These are phyloP conservation scores for Euplagia quadripunctaria DNA, from an alignment of 2,888 invertebrate species.

Conservation along the genomic window DNA sequence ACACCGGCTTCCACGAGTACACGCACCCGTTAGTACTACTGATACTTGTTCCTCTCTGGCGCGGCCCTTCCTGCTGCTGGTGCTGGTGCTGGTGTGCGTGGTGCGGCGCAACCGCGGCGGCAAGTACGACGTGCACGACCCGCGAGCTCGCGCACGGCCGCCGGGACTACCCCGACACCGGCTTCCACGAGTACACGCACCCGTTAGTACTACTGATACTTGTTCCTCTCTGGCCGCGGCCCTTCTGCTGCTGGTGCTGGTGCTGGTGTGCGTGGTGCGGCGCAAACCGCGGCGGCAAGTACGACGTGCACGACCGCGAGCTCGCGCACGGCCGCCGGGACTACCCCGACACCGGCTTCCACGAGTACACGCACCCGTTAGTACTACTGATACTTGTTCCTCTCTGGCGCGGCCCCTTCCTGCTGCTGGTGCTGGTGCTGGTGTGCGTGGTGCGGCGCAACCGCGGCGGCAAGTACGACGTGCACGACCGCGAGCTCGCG, in stretches of 20 bases:
- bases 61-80: conserved; percentile 87
- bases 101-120: conserved; percentile 98
- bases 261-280: conserved; percentile 93
- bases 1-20: conserved; percentile 98
- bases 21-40: conserved; percentile 93
- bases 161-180: conserved; percentile 95
- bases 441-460: conserved; percentile 94
- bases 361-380: conserved; percentile 98
- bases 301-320: conserved; percentile 99
- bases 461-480: conserved; percentile 99
- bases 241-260: conserved; percentile 89
- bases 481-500: conserved; percentile 98
- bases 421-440: conserved; percentile 91
- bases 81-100: conserved; percentile 93
- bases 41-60: conserved; percentile 85
- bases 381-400: conserved; percentile 63
- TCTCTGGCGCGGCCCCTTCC: conserved; percentile 92
- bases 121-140: conserved; percentile 99
- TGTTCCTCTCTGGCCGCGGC: conserved; percentile 90
- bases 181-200: conserved; percentile 98
- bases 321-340: conserved; percentile 97
- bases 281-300: conserved; percentile 99
- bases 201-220: conserved; percentile 89
- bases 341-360: conserved; percentile 96
- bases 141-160: conserved; percentile 98